phyloP scores from a whole-genome alignment of 2,888 invertebrate species.

The Entomobrya proxima region DNA sequence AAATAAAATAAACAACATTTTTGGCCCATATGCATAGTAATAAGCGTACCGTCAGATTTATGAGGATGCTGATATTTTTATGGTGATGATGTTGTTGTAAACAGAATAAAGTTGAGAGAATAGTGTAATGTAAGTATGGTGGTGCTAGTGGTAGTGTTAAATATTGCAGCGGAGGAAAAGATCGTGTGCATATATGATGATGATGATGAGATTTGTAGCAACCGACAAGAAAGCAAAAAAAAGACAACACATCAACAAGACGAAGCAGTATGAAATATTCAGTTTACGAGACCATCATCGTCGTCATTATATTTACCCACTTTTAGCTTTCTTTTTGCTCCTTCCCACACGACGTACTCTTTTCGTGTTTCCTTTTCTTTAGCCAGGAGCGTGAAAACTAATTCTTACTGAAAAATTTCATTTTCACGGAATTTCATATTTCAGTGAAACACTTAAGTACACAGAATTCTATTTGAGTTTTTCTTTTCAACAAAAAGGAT shows the following conservation, averaged over 20 bases:
- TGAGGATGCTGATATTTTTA: conserved; percentile 29
- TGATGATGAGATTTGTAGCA: conserved; percentile 54
- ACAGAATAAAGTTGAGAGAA: not conserved
- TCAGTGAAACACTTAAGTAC: not conserved
- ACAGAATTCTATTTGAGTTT: not conserved
- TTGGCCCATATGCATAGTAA: not conserved
- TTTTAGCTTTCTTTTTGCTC: conserved; percentile 3
- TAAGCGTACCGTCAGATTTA: not conserved
- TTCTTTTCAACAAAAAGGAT: not conserved
- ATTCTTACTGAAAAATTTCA: conserved; percentile 9
- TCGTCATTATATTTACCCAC: not conserved
- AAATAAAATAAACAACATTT: not conserved
- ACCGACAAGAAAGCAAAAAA: conserved; percentile 10
- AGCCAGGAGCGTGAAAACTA: conserved; percentile 28
- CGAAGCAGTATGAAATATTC: conserved; percentile 51
- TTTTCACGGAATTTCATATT: not conserved
- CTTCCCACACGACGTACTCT: not conserved
- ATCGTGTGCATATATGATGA: too few species aligned
- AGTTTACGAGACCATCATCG: not conserved
- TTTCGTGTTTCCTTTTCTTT: conserved; percentile 19
- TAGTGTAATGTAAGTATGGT: not conserved
- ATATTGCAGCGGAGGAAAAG: not conserved
- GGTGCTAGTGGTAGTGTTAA: not conserved
- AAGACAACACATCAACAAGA: conserved; percentile 19
- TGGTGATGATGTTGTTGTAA: not conserved